Evolutionary conservation across 2,888 invertebrate genomes (phyloP), one percentile per base, ranked within the genome.

Genomic region (Agrenia bidenticulata): DNA sequence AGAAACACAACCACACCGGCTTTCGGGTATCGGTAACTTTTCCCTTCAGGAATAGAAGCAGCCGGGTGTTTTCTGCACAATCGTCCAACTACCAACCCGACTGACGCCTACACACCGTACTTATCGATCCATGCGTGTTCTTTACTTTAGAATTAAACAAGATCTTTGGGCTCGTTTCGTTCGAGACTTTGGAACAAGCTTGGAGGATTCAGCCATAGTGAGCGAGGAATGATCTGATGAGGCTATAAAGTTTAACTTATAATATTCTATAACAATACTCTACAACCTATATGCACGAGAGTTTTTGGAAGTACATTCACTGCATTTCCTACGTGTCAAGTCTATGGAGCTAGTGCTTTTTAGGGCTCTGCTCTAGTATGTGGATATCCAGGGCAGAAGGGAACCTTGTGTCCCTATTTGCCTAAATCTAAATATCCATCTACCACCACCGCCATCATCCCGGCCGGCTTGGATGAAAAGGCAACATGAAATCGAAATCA

Each of bases 401-500:
- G n/a, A n/a, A n/a, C n/a, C n/a, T n/a, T n/a, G n/a, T n/a, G n/a
- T n/a, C n/a, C n/a, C n/a, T n/a, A n/a, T n/a, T n/a, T n/a, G n/a
- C n/a, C n/a, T n/a, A n/a, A n/a, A n/a, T n/a, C n/a, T n/a, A n/a
- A n/a, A n/a, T n/a, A 11, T 11, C 32, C 11, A 32, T 32, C 32
- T 32, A 32, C 4, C 32, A 32, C 32, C 32, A 11, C 11, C 11
- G 5, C 5, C 32, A 32, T 32, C 32, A 11, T 32, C 37, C 49
- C 17, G 24, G 58, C 37, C 58, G 58, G 58, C 49, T 17, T 58
- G 45, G 58, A 49, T 45, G 58, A 58, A 58, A 58, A 58, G 49
- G 45, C 39, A 68, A 65, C 63, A 69, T 66, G 66, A 66, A 69
- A 63, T 66, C 61, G 69, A 69, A 69, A 69, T 69, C 69, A 69